Conservation (phyloP, 2,797 vertebrate species). For the Pseudomugil gertrudae region DNA sequence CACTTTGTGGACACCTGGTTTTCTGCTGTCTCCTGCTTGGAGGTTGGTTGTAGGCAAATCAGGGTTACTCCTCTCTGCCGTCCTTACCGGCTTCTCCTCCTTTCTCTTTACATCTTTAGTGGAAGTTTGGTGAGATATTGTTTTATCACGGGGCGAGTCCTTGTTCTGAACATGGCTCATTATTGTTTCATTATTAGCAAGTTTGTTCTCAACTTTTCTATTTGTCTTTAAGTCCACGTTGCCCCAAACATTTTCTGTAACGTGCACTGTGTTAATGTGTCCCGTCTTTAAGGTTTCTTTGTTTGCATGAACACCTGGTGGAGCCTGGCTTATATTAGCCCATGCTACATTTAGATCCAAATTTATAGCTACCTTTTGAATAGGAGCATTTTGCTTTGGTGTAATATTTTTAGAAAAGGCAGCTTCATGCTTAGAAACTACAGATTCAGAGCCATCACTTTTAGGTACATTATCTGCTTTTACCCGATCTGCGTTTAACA, state of each 20-base stretch:
- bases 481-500: background rate
- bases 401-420: background rate
- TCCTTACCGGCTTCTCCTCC: background rate
- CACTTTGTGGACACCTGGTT: slow-evolving; percentile 82
- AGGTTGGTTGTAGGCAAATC: slow-evolving; percentile 3
- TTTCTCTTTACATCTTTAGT: slow-evolving; percentile 26
- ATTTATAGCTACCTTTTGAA: slow-evolving; percentile 47
- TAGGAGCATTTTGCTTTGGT: slow-evolving; percentile 22
- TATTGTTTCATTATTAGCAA: slow-evolving; percentile 13
- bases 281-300: slow-evolving; percentile 36
- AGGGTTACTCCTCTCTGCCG: slow-evolving; percentile 1
- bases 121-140: slow-evolving; percentile 19
- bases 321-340: slow-evolving; percentile 33
- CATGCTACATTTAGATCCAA: slow-evolving; percentile 29
- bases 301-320: slow-evolving; percentile 39
- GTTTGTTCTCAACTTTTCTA: slow-evolving; percentile 10
- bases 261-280: background rate
- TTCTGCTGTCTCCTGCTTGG: slow-evolving; percentile 14
- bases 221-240: slow-evolving; percentile 10
- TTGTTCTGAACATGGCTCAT: background rate
- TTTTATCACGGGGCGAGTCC: slow-evolving; percentile 27
- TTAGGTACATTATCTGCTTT: background rate
- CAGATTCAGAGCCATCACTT: background rate
- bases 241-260: background rate
- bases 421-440: slow-evolving; percentile 8